Percentiles rank a stretch among this genome's conserved stretches.
Evolutionary conservation across 2,797 vertebrate genomes (phyloP).

Genomic region (Morelia viridis): DNA sequence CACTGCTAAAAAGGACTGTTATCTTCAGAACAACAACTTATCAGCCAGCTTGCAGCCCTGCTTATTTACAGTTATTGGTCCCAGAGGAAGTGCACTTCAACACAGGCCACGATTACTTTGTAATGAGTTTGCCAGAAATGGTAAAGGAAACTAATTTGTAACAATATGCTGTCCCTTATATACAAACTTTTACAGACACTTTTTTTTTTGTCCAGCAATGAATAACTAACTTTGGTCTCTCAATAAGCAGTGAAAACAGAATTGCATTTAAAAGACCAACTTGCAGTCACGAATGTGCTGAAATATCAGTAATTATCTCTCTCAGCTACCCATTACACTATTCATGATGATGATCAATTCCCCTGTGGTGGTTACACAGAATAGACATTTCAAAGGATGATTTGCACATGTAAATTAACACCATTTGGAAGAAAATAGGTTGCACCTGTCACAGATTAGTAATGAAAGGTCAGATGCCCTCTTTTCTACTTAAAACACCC

Average conservation of each 20-base stretch:
- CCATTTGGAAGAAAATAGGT: constrained; percentile 67
- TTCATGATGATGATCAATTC: constrained; percentile 63
- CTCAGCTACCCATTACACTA: constrained; percentile 66
- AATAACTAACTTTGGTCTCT: constrained; percentile 64
- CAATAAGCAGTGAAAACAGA: constrained; percentile 68
- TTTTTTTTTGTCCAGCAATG: constrained; percentile 57
- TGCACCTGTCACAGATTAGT: constrained; percentile 70
- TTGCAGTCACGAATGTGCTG: constrained; percentile 50
- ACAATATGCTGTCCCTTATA: constrained; percentile 70
- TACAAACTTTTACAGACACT: constrained; percentile 64
- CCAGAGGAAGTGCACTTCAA: constrained; percentile 85
- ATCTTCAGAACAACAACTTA: constrained; percentile 90
- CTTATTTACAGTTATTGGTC: constrained; percentile 95
- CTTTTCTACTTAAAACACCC: constrained; percentile 62
- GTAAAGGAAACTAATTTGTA: constrained; percentile 77
- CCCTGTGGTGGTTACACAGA: constrained; percentile 54
- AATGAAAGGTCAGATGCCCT: constrained; percentile 70
- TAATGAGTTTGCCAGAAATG: constrained; percentile 86
- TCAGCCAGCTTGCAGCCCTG: constrained; percentile 84
- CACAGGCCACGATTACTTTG: constrained; percentile 83
- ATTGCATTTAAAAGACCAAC: constrained; percentile 52
- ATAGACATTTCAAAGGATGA: constrained; percentile 68
- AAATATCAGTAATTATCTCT: constrained; percentile 66
- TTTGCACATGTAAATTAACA: constrained; percentile 68
- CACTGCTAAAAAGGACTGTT: constrained; percentile 85